These are phyloP conservation scores for Papilio polyxenes DNA, from an alignment of 1,140 invertebrate species.

Conservation along the genomic window DNA sequence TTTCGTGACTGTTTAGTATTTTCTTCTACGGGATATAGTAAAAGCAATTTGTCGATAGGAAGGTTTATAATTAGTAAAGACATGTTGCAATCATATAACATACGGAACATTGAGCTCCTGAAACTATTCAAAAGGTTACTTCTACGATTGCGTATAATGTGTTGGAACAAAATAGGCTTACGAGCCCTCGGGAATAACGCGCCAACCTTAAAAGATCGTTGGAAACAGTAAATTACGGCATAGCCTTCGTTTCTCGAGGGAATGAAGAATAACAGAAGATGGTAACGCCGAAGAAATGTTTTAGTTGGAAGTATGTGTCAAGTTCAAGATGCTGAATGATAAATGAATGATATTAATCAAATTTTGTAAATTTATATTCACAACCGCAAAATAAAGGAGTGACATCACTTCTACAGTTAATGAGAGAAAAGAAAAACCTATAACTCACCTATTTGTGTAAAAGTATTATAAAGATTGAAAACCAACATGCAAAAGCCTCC, in stretches of 20 bases:
- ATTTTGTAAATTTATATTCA: too few relatives aligned
- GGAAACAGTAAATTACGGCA: slow-evolving; percentile 71
- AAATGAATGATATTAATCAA: not conserved
- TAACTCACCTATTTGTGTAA: too few relatives aligned
- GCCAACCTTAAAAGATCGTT: slow-evolving; percentile 67
- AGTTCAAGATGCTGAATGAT: not conserved
- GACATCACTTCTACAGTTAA: too few relatives aligned
- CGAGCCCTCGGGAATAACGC: slow-evolving; percentile 47
- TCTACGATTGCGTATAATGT: slow-evolving; percentile 50
- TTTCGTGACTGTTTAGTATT: too few relatives aligned
- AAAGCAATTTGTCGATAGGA: too few relatives aligned
- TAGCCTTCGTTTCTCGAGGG: slow-evolving; percentile 50
- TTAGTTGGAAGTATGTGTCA: slow-evolving; percentile 50
- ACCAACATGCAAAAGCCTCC: too few relatives aligned
- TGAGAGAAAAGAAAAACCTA: too few relatives aligned
- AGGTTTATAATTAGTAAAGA: too few relatives aligned
- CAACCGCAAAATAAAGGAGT: too few relatives aligned
- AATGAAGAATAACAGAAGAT: slow-evolving; percentile 70
- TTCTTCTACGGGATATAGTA: too few relatives aligned
- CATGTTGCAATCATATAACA: not conserved
- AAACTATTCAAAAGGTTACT: slow-evolving; percentile 44
- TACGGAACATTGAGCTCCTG: not conserved
- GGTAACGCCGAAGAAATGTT: slow-evolving; percentile 50
- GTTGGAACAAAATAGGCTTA: slow-evolving; percentile 50
- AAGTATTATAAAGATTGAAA: too few relatives aligned